These are phyloP conservation scores for Rhagoletis pomonella DNA, from an alignment of 1,140 invertebrate genomes.

Conservation along the genomic window DNA sequence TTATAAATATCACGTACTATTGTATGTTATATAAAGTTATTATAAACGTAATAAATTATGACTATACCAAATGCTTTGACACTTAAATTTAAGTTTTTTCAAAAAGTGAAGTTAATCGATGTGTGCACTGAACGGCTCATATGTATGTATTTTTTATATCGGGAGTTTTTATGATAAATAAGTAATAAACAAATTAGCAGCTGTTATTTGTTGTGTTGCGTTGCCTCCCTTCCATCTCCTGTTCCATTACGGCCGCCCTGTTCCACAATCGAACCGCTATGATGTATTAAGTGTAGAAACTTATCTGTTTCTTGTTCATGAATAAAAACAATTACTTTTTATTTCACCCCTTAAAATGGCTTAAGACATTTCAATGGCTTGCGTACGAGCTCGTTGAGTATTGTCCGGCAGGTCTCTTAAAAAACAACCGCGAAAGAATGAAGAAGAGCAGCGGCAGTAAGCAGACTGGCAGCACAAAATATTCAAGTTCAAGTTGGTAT, in stretches of 20 bases:
- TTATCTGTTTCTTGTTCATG: background rate
- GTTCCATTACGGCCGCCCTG: too few relatives aligned
- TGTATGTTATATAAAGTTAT: too few relatives aligned
- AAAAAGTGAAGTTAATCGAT: too few relatives aligned
- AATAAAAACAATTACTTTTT: background rate
- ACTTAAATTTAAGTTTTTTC: too few relatives aligned
- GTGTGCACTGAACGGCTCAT: too few relatives aligned
- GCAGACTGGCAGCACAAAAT: background rate
- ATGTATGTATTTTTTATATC: too few relatives aligned
- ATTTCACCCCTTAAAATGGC: background rate
- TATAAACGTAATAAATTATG: too few relatives aligned
- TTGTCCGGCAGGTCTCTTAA: background rate
- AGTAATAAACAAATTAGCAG: background rate
- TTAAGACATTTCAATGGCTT: background rate
- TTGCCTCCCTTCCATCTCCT: background rate
- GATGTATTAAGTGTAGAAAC: constrained; percentile 6
- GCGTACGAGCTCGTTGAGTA: background rate
- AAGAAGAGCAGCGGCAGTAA: background rate
- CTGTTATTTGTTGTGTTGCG: background rate
- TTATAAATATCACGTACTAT: too few relatives aligned
- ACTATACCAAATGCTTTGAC: too few relatives aligned
- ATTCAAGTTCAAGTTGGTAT: constrained; percentile 38
- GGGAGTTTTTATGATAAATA: background rate
- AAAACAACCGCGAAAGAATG: background rate
- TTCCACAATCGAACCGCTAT: background rate